phyloP scores from a whole-genome alignment of 1,140 invertebrate species.

The Drosophila arawakana region DNA sequence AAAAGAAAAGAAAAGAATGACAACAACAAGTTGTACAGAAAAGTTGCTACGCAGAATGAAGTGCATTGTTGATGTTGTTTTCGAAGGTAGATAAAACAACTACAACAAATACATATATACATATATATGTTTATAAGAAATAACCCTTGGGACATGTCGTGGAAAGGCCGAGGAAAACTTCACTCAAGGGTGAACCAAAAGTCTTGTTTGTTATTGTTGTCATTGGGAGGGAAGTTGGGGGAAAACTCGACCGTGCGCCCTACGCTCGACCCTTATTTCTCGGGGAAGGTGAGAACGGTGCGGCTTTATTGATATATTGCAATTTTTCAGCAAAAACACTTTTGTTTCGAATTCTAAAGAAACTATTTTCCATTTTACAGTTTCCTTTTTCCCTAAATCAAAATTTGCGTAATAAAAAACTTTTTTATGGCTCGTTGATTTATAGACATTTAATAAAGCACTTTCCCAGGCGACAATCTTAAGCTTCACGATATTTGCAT shows the following conservation, averaged over 20 bases:
- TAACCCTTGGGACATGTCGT: slow-evolving; percentile 52
- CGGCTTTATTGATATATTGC: slow-evolving; percentile 80
- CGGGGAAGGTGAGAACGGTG: neutral
- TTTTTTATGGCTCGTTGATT: slow-evolving; percentile 64
- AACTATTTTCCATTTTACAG: slow-evolving; percentile 20
- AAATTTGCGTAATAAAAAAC: slow-evolving; percentile 74
- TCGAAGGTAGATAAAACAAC: neutral
- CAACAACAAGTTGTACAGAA: slow-evolving; percentile 66
- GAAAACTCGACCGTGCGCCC: slow-evolving; percentile 4
- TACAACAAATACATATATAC: neutral
- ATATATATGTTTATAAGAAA: neutral
- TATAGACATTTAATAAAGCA: slow-evolving; percentile 74
- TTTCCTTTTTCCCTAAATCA: neutral
- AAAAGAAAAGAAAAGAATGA: slow-evolving; percentile 10
- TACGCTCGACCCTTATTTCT: slow-evolving; percentile 19
- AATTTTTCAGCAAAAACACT: slow-evolving; percentile 63
- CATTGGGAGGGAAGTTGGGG: slow-evolving; percentile 2
- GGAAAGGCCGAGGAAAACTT: slow-evolving; percentile 60
- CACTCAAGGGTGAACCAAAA: slow-evolving; percentile 43
- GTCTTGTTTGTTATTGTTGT: slow-evolving; percentile 57
- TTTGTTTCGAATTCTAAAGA: slow-evolving; percentile 58
- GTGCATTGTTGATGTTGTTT: slow-evolving; percentile 38
- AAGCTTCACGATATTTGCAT: slow-evolving; percentile 36
- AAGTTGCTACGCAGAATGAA: slow-evolving; percentile 58
- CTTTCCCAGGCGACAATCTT: slow-evolving; percentile 55